Conservation (phyloP, 2,113 vertebrate genomes). For the Nanorana parkeri region DNA sequence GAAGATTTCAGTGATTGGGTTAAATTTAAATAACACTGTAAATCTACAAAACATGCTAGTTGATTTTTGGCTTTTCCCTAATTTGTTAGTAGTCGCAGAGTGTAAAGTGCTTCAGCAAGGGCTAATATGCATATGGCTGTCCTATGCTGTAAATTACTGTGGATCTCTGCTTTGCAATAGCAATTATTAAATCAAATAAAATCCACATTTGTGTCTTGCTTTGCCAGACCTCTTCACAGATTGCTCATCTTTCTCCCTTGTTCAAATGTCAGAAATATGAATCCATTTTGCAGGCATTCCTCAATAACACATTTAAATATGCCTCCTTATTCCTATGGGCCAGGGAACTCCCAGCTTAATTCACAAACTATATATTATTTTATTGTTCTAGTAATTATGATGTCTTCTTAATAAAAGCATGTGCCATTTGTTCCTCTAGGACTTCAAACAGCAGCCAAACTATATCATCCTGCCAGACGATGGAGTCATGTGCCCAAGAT, state of each 20-base stretch:
- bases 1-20: no score
- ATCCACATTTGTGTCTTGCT: neutral
- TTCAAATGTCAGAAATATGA: neutral
- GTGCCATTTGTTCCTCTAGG: slow-evolving; percentile 70
- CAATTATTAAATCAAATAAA: no score
- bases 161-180: no score
- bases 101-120: no score
- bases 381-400: neutral
- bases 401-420: neutral
- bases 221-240: neutral
- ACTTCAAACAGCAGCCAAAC: slow-evolving; percentile 90
- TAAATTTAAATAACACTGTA: no score
- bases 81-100: no score
- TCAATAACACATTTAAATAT: slow-evolving; percentile 25
- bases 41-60: no score
- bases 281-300: neutral
- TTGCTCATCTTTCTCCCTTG: neutral
- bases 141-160: no score
- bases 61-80: no score
- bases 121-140: no score
- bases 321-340: neutral
- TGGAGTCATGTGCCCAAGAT: slow-evolving; percentile 93
- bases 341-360: neutral
- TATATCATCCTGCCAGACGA: slow-evolving; percentile 85
- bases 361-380: slow-evolving; percentile 18